A percentile compares a stretch with the other conserved stretches of the same genome.
phyloP scores from a whole-genome alignment of 2,113 vertebrate species.

The Elaphurus davidianus region DNA sequence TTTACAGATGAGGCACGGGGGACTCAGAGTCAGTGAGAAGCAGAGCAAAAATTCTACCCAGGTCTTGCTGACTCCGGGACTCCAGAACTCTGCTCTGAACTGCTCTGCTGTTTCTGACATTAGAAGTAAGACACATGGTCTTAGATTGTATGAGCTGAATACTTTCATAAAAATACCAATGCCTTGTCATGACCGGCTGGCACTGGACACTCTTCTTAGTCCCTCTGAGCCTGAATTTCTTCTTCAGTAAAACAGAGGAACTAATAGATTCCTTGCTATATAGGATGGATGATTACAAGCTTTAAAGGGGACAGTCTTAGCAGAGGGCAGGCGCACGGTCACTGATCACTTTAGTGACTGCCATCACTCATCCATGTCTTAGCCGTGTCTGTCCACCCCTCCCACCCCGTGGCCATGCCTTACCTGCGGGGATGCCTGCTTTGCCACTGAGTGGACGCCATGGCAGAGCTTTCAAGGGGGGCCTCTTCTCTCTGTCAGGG shows the following conservation, averaged over 20 bases:
- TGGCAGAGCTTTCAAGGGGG: neutral
- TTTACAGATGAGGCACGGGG: neutral
- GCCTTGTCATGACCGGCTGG: neutral
- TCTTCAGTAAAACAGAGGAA: neutral
- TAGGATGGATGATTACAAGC: neutral
- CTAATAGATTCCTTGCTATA: neutral
- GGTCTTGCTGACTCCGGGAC: neutral
- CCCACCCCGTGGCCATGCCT: neutral
- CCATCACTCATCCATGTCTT: neutral
- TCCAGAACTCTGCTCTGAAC: neutral
- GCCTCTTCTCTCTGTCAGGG: slow-evolving; percentile 27
- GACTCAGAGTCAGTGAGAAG: neutral
- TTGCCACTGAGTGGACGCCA: slow-evolving; percentile 77
- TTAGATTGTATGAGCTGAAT: neutral
- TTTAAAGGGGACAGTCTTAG: neutral
- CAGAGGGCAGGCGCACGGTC: neutral
- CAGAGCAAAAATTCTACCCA: neutral
- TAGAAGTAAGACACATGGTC: neutral
- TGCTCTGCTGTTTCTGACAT: neutral
- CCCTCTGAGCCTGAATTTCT: neutral
- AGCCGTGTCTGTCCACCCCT: accelerated
- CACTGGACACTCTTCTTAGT: neutral
- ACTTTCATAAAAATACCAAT: neutral
- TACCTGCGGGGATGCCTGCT: slow-evolving; percentile 81
- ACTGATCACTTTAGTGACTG: accelerated